Percentiles rank a stretch among this genome's conserved stretches.
phyloP scores from a whole-genome alignment of 92 coral and sea anemone genomes.

The Porites evermanni region DNA sequence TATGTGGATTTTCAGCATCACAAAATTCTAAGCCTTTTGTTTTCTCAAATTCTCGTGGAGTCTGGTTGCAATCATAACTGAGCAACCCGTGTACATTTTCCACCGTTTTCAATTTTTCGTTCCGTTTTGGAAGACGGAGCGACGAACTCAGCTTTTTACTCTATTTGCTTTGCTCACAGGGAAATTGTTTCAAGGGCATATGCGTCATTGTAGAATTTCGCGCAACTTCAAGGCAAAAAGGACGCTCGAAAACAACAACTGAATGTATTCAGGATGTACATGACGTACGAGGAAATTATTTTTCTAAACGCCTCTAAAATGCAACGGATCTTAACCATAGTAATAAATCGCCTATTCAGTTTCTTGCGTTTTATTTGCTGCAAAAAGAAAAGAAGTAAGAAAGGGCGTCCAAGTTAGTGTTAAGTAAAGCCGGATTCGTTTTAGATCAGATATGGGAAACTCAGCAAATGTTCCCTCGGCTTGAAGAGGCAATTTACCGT shows the following conservation, averaged over 20 bases:
- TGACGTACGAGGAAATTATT: not conserved
- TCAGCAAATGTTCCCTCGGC: too few species aligned
- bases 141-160: not conserved
- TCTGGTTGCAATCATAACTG: too few species aligned
- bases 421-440: not conserved
- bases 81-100: not conserved
- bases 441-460: not conserved
- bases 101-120: not conserved
- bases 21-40: too few species aligned
- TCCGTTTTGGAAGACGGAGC: not conserved
- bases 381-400: not conserved
- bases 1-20: too few species aligned
- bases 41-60: too few species aligned
- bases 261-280: not conserved
- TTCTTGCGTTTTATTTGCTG: constrained; percentile 1
- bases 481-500: too few species aligned
- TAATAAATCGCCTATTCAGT: constrained; percentile 3
- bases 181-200: not conserved
- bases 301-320: not conserved
- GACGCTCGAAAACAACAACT: not conserved
- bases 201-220: not conserved
- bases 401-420: not conserved
- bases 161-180: not conserved
- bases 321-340: not conserved
- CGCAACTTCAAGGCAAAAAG: too few species aligned